phyloP scores from a whole-genome alignment of 2,888 invertebrate species.

The Ametastegia equiseti region DNA sequence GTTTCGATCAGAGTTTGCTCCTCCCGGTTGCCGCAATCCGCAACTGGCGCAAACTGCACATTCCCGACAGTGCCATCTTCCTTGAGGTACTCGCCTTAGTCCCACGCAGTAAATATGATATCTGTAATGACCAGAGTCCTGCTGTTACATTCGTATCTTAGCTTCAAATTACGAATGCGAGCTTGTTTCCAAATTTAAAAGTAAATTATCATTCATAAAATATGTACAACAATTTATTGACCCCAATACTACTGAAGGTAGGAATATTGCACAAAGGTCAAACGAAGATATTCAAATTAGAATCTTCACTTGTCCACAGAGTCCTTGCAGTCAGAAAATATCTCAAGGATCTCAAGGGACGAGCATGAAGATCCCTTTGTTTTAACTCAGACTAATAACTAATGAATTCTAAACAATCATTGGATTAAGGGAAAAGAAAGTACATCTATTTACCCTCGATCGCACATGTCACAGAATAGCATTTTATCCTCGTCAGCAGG shows the following conservation, averaged over 20 bases:
- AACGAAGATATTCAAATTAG: too few relatives aligned
- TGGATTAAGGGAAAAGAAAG: slow-evolving; percentile 3
- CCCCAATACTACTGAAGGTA: too few relatives aligned
- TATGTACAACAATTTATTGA: too few relatives aligned
- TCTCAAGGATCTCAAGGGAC: too few relatives aligned
- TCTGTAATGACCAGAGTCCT: slow-evolving; percentile 62
- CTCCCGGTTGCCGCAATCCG: slow-evolving; percentile 76
- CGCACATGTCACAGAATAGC: slow-evolving; percentile 96
- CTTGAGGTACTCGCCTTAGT: slow-evolving; percentile 87
- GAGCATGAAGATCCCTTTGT: not conserved
- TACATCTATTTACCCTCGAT: slow-evolving; percentile 82
- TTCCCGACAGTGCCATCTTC: slow-evolving; percentile 93
- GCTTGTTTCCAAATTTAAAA: slow-evolving; percentile 1
- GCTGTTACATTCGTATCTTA: not conserved
- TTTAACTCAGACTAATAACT: not conserved
- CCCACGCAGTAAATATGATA: slow-evolving; percentile 96
- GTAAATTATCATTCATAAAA: not conserved
- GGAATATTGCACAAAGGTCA: too few relatives aligned
- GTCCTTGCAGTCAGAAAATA: too few relatives aligned
- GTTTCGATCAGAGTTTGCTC: slow-evolving; percentile 73
- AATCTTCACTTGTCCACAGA: too few relatives aligned
- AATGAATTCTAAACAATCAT: not conserved
- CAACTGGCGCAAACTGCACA: slow-evolving; percentile 83
- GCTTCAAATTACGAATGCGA: slow-evolving; percentile 1
- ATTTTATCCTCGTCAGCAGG: slow-evolving; percentile 92